Evolutionary conservation across 2,888 invertebrate species (phyloP), one percentile per base, ranked within the genome.

Genomic region (Pyrochroa serraticornis): DNA sequence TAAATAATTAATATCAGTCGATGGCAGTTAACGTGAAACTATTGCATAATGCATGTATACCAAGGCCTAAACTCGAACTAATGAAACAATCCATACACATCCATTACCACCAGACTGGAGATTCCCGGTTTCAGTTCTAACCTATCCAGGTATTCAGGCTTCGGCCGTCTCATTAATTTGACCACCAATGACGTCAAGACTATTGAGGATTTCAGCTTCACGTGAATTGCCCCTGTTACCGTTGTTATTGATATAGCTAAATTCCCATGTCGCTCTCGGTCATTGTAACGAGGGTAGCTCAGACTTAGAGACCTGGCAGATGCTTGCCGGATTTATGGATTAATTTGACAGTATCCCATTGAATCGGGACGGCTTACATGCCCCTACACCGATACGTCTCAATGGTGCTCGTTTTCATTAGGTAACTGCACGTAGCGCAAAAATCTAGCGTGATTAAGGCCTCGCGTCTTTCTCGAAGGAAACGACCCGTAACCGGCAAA

Each of bases 1-100:
- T 64, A 66, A 70, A 67, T 70, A 65, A 70, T 70, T 70, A 67
- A 70, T 65, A 64, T 52, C 58, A 64, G 65, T 64, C 65, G 63
- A 64, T 60, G 48, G 63, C 60, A 60, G 64, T 66, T 66, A 67
- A 59, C 62, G 56, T 60, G 60, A 43, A 65, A 64, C 65, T 64
- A 56, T 54, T 62, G 54, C 62, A 66, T 65, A 48, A 65, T 65
- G 65, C 63, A 72, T 71, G 64, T 63, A 66, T 59, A 39, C 22
- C 44, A 41, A 14, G 22, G 22, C 22, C 48, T 58, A 63, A 64
- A 66, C 64, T 65, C 64, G 53, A 54, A 65, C 66, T 69, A 71
- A 69, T 71, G 71, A 67, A 67, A 65, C 64, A 61, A 58, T 64
- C 64, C 62, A 65, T 55, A 62, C 63, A 65, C 65, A 64, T 67